Evolutionary conservation across 2,113 vertebrate genomes (phyloP).

Genomic region (Raja brachyura): DNA sequence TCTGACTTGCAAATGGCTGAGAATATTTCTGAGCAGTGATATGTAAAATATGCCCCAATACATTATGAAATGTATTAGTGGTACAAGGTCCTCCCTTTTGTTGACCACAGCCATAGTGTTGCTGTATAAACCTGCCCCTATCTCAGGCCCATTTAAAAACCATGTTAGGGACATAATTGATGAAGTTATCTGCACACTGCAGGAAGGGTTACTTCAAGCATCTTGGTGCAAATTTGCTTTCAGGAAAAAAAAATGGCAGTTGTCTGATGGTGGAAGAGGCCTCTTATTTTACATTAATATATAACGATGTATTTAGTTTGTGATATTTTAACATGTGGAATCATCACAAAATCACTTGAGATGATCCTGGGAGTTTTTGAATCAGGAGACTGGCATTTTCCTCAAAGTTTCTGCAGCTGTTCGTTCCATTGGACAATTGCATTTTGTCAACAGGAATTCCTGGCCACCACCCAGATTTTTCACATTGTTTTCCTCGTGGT

Average conservation of each 20-base stretch:
- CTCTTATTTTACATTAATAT: background rate
- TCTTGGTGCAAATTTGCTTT: background rate
- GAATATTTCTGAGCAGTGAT: background rate
- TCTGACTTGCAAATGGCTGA: background rate
- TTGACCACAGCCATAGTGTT: too few relatives aligned
- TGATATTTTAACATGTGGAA: background rate
- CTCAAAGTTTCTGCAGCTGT: background rate
- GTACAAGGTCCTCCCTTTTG: background rate
- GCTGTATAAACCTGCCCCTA: background rate
- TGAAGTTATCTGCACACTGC: background rate
- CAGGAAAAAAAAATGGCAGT: background rate
- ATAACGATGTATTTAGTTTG: background rate
- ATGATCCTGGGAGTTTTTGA: background rate
- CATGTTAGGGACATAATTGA: background rate
- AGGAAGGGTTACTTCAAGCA: background rate
- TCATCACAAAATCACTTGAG: background rate
- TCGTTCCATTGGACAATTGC: background rate
- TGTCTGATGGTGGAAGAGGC: background rate
- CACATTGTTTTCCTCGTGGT: background rate
- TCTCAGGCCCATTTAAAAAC: background rate
- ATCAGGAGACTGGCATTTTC: background rate
- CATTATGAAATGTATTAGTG: background rate
- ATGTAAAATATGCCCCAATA: too few relatives aligned
- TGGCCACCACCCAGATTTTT: background rate
- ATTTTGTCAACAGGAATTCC: conserved; percentile 17